Conservation (phyloP, 2,888 invertebrate genomes). For the Zygogramma bicolorata region DNA sequence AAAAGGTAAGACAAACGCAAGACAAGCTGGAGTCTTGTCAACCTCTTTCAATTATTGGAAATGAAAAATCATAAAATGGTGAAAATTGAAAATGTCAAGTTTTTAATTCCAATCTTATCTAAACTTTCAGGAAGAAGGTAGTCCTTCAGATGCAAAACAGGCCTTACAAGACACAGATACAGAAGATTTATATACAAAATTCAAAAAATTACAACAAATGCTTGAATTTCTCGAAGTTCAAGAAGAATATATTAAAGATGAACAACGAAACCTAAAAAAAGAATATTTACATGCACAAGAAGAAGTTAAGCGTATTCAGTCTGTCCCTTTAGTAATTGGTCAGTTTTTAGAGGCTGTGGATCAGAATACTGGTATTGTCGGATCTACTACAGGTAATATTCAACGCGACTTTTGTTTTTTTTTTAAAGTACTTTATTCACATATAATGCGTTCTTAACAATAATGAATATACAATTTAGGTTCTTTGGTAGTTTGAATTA, state of each 20-base stretch:
- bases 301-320: constrained; percentile 98
- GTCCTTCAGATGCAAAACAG: constrained; percentile 76
- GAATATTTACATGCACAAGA: constrained; percentile 99
- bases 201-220: constrained; percentile 97
- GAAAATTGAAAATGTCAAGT: constrained; percentile 6
- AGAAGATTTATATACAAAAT: constrained; percentile 95
- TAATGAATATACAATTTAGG: too few species aligned
- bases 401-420: not conserved
- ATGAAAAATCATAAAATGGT: constrained; percentile 23
- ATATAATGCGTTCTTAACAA: too few species aligned
- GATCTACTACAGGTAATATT: constrained; percentile 42
- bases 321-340: constrained; percentile 98
- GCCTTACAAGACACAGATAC: constrained; percentile 86
- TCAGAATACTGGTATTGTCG: constrained; percentile 97
- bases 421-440: not conserved
- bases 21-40: not conserved
- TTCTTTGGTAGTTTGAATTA: too few species aligned
- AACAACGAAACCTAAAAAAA: constrained; percentile 97
- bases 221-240: constrained; percentile 98
- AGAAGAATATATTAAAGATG: constrained; percentile 99
- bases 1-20: constrained; percentile 75
- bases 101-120: not conserved
- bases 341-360: constrained; percentile 99
- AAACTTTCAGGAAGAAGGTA: constrained; percentile 74
- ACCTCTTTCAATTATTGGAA: not conserved